A percentile compares a stretch with the other conserved stretches of the same genome.
These are phyloP conservation scores for Drosophila cardini DNA, from an alignment of 1,140 invertebrate genomes.

Conservation along the genomic window DNA sequence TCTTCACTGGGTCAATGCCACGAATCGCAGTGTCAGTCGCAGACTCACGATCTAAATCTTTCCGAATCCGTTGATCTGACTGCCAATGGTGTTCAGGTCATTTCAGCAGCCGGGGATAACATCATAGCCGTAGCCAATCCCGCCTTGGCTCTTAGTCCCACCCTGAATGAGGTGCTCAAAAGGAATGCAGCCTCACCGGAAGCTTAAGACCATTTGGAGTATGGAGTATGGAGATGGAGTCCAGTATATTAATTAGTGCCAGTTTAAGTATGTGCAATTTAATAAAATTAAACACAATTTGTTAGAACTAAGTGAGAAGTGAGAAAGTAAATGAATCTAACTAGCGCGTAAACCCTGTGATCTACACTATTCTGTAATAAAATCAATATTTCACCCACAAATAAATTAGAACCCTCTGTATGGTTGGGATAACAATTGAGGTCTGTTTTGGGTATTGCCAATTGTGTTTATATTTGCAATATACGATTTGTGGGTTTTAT, in stretches of 20 bases:
- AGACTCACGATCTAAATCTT: slow-evolving; percentile 12
- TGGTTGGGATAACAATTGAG: slow-evolving; percentile 18
- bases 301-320: slow-evolving; percentile 10
- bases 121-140: slow-evolving; percentile 95
- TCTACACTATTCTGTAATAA: slow-evolving; percentile 68
- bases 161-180: slow-evolving; percentile 76
- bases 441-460: slow-evolving; percentile 15
- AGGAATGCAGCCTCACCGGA: slow-evolving; percentile 74
- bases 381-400: slow-evolving; percentile 13
- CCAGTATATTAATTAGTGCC: slow-evolving; percentile 11
- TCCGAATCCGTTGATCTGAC: slow-evolving; percentile 62
- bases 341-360: slow-evolving; percentile 68
- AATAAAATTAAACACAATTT: slow-evolving; percentile 43
- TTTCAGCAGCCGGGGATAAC: slow-evolving; percentile 92
- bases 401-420: not conserved
- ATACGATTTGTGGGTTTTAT: slow-evolving; percentile 63
- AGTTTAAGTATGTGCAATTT: slow-evolving; percentile 62
- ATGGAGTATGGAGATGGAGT: not conserved
- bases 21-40: slow-evolving; percentile 9
- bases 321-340: slow-evolving; percentile 29
- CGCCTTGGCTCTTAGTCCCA: slow-evolving; percentile 87
- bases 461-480: slow-evolving; percentile 69
- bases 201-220: slow-evolving; percentile 28
- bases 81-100: slow-evolving; percentile 88
- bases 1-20: slow-evolving; percentile 25